These are phyloP conservation scores for Crenichthys baileyi DNA, from an alignment of 2,797 vertebrate genomes.

Conservation along the genomic window DNA sequence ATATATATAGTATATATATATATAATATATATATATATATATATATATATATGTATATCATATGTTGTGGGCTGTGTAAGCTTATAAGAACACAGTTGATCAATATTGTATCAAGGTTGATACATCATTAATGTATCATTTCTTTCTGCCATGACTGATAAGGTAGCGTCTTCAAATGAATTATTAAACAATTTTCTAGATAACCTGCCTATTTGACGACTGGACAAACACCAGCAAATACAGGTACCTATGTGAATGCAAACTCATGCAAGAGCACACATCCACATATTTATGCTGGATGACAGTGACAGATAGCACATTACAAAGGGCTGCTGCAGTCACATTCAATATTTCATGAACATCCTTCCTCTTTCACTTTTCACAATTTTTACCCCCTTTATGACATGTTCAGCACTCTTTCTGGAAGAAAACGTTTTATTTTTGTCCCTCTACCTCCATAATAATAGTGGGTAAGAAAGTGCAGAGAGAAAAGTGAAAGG, in stretches of 20 bases:
- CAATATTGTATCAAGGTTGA: too few species aligned
- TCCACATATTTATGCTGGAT: slow-evolving; percentile 23
- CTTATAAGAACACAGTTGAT: too few species aligned
- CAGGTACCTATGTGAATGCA: background rate
- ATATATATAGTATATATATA: too few species aligned
- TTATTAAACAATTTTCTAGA: background rate
- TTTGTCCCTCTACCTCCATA: slow-evolving; percentile 39
- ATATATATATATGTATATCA: too few species aligned
- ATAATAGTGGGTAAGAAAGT: slow-evolving; percentile 17
- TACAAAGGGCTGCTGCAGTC: slow-evolving; percentile 50
- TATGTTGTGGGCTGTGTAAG: too few species aligned
- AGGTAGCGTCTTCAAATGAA: background rate
- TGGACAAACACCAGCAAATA: background rate
- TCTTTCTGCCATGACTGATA: background rate
- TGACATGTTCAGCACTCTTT: slow-evolving; percentile 50
- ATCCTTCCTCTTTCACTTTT: slow-evolving; percentile 38
- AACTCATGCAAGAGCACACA: background rate
- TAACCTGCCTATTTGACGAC: background rate
- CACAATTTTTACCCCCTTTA: slow-evolving; percentile 35
- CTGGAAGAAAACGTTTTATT: slow-evolving; percentile 30
- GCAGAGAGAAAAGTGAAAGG: slow-evolving; percentile 30
- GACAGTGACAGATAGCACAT: slow-evolving; percentile 38
- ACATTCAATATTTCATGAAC: slow-evolving; percentile 70
- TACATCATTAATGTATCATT: background rate
- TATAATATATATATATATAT: too few species aligned